A percentile compares a stretch with the other conserved stretches of the same genome.
Conservation (phyloP, 2,113 vertebrate species). For the Prionailurus viverrinus region DNA sequence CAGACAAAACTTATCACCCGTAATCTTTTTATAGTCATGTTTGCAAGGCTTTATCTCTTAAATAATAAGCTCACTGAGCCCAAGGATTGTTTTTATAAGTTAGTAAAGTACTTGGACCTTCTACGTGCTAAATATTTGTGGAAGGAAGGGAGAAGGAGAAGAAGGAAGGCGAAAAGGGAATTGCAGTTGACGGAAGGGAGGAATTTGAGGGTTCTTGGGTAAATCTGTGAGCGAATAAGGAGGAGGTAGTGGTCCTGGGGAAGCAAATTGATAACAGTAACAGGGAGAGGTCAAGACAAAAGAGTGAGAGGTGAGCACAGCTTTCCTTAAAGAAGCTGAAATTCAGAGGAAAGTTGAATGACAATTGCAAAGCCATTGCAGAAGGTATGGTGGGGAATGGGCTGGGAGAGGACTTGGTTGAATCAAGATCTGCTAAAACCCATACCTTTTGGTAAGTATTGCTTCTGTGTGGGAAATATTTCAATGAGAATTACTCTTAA, state of each 20-base stretch:
- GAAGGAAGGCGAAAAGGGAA: not conserved
- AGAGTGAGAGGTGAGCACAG: not conserved
- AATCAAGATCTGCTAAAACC: not conserved
- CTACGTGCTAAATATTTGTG: slow-evolving; percentile 5
- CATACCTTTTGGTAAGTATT: not conserved
- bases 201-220: not conserved
- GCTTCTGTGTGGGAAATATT: not conserved
- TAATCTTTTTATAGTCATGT: not conserved
- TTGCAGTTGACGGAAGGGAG: not conserved
- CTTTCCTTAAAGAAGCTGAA: not conserved
- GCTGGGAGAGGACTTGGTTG: not conserved
- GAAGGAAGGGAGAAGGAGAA: not conserved
- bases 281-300: not conserved
- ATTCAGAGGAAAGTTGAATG: not conserved
- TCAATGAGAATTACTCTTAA: not conserved
- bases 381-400: not conserved
- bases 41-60: not conserved
- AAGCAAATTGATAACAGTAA: too few relatives aligned
- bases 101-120: not conserved
- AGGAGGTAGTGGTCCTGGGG: not conserved
- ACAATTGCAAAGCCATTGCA: not conserved
- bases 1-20: not conserved
- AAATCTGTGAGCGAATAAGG: not conserved
- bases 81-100: not conserved
- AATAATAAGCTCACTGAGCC: not conserved